These are phyloP conservation scores for Perca schrenkii DNA, from an alignment of 2,113 vertebrate genomes.

Conservation along the genomic window DNA sequence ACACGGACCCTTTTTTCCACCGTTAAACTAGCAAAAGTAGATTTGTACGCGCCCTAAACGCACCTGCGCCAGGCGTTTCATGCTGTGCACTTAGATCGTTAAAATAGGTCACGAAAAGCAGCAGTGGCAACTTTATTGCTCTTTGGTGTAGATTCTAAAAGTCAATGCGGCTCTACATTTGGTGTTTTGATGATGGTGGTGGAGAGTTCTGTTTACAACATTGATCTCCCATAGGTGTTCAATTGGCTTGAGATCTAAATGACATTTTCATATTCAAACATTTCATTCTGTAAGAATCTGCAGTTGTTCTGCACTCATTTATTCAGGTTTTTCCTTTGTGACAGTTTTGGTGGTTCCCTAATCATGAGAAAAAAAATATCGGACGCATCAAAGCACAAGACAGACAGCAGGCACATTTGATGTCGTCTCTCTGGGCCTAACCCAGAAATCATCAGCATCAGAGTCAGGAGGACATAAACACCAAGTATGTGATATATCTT, in stretches of 20 bases:
- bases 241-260: background rate
- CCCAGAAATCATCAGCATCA: constrained; percentile 19
- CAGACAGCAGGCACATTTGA: constrained; percentile 23
- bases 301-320: background rate
- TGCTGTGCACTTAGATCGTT: too few relatives aligned
- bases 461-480: background rate
- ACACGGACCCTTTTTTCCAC: too few relatives aligned
- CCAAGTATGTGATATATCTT: background rate
- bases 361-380: constrained; percentile 7
- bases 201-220: background rate
- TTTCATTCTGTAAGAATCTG: background rate
- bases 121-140: background rate
- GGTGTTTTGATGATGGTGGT: background rate
- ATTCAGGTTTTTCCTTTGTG: constrained; percentile 1
- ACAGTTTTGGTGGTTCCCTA: constrained; percentile 6
- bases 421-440: background rate
- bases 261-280: background rate
- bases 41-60: too few relatives aligned
- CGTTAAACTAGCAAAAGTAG: too few relatives aligned
- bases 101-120: background rate
- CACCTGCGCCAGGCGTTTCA: too few relatives aligned
- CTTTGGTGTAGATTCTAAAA: background rate
- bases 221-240: background rate
- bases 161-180: background rate
- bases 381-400: constrained; percentile 13